Percentiles rank a stretch among this genome's conserved stretches.
Evolutionary conservation across 2,888 invertebrate genomes (phyloP).

Genomic region (Amblyjoppa proteus): DNA sequence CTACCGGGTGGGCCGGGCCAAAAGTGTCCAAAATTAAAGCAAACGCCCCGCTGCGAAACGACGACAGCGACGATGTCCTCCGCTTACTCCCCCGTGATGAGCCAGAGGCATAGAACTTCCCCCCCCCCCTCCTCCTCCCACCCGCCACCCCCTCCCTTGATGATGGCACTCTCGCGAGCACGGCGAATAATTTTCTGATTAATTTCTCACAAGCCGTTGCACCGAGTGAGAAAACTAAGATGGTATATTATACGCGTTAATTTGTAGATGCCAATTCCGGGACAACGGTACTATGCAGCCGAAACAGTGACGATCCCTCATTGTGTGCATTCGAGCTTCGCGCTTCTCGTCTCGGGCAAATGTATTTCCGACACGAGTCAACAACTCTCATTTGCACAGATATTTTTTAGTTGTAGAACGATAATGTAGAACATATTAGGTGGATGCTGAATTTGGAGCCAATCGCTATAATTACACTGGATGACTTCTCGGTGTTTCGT

Average conservation of each 20-base stretch:
- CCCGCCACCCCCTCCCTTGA: constrained; percentile 14
- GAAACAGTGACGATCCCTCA: neutral
- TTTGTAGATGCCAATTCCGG: constrained; percentile 12
- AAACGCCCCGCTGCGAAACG: constrained; percentile 63
- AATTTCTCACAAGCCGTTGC: constrained; percentile 74
- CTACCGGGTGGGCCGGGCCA: constrained; percentile 73
- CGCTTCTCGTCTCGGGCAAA: neutral
- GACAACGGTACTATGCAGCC: neutral
- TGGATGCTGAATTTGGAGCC: neutral
- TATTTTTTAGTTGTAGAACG: neutral
- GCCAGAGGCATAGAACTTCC: constrained; percentile 4
- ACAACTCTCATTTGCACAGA: neutral
- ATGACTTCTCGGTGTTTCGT: constrained; percentile 3
- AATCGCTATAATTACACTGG: constrained; percentile 10
- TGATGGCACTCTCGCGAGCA: constrained; percentile 47
- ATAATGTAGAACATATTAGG: neutral
- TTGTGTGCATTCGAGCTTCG: neutral
- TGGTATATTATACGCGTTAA: constrained; percentile 67
- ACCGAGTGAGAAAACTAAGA: constrained; percentile 60
- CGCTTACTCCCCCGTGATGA: constrained; percentile 45
- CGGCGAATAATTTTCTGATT: constrained; percentile 78
- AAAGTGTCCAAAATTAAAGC: constrained; percentile 73
- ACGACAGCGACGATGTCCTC: constrained; percentile 49
- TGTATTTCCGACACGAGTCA: neutral
- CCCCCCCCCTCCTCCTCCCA: neutral